Evolutionary conservation across 2,888 invertebrate genomes (phyloP), one percentile per base, ranked within the genome.

Genomic region (Erebia palarica): DNA sequence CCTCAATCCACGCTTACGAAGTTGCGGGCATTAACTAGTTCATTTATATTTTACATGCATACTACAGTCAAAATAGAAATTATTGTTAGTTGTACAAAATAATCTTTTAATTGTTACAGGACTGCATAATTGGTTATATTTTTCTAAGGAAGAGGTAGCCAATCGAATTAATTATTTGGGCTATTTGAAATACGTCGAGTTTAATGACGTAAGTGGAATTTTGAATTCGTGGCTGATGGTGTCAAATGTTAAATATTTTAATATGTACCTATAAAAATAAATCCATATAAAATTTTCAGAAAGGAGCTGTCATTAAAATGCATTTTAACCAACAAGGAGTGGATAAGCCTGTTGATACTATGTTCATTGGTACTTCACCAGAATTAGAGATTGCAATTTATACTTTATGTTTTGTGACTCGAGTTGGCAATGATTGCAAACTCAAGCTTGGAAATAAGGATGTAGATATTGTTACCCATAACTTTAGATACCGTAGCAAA

Each of bases 101-200:
- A 8, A 53, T 18, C 9, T 10, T 11, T 0, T 16, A 11, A 10
- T 60, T 67, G 18, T 79, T 84, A 72, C 90, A 84, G 98, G 98
- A 10, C 93, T 98, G 75, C 98, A 99, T 86, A 98, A 97, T 85
- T 98, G 98, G 98, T 93, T 98, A 47, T 97, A 97, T 86, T 97
- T 97, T 80, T 94, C 95, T 70, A 94, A 94, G 72, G 96, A 97
- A 87, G 98, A 98, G 90, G 84, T 89, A 58, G 95, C 94, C 0
- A 95, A 95, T 67, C 92, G 94, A 59, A 93, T 95, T 1, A 96
- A 98, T 87, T 97, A 98, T 87, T 94, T 96, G 78, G 97, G 97
- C 14, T 97, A 97, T 80, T 89, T 96, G 77, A 96, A 96, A 81
- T 95, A 96, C 81, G 77, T 95, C 60, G 95, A 96, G 80, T 86